Evolutionary conservation across 2,113 vertebrate genomes (phyloP), one percentile per base, ranked within the genome.

Genomic region (Syngnathus floridae): DNA sequence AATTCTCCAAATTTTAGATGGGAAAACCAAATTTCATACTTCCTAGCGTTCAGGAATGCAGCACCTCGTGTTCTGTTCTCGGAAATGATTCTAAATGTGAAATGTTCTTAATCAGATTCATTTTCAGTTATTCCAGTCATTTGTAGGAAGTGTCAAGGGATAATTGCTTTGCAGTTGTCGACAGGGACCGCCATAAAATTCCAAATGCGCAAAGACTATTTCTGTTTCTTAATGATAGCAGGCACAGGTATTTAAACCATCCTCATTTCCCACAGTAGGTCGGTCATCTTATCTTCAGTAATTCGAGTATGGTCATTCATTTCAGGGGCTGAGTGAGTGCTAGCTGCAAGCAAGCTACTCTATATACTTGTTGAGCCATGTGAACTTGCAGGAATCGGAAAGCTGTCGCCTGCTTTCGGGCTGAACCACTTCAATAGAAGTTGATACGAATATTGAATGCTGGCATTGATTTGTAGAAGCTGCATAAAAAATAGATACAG

Each of bases 261-360:
- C 77, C 58, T 74, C 68, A 45, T 65, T 75, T 80, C 65, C 58
- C 61, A 16, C 76, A 38, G 72, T 66, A 74, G 26, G 26, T 31
- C 26, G 72, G 85, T 83, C 76, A 88, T 84, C 83, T 73, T 79
- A 88, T 77, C 79, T 78, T 72, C 76, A 71, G 85, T 77, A 80
- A 88, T 80, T 72, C 72, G 79, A 86, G 52, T 54, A 1, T 75
- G 22, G 54, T 65, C 65, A 76, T 78, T 78, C 74, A 76, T 85
- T 78, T 87, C 82, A 71, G 67, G 73, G 79, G 46, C 67, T 59
- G 57, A 73, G 76, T 60, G 77, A 71, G 70, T 82, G 62, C 36
- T 70, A 66, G 66, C 71, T 31, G 70, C 67, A 85, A 84, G 62
- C 36, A 70, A 65, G 66, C 73, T 22, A 72, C 69, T 85, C 78